These are phyloP conservation scores for Melanerpes aurifrons DNA, from an alignment of 2,113 vertebrate species.

Conservation along the genomic window DNA sequence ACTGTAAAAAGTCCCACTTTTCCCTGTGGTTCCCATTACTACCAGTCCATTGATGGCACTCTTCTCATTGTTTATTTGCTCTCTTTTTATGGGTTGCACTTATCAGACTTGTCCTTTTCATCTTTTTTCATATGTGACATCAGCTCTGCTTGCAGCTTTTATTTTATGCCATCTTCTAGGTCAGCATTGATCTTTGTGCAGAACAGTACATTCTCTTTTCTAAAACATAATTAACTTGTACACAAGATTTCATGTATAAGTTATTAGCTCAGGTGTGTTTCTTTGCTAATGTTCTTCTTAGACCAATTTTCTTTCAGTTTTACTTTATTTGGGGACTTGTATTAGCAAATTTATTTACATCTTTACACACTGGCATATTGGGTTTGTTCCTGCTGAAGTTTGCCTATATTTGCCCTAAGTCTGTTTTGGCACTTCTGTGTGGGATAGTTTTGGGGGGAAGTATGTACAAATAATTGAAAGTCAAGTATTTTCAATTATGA, in stretches of 20 bases:
- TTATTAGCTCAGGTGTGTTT: conserved; percentile 4
- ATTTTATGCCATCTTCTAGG: not conserved
- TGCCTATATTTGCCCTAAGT: not conserved
- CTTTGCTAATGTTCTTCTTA: not conserved
- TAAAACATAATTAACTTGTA: not conserved
- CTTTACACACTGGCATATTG: not conserved
- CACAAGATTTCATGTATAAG: not conserved
- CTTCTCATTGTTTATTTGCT: not conserved
- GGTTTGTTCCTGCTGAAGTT: not conserved
- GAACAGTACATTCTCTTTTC: not conserved
- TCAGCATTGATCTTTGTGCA: not conserved
- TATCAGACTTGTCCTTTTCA: not conserved
- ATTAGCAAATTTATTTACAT: not conserved
- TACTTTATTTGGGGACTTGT: not conserved
- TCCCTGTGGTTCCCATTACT: not conserved
- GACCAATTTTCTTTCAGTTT: not conserved
- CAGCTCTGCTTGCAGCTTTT: not conserved
- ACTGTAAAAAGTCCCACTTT: rapidly evolving
- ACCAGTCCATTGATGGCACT: not conserved
- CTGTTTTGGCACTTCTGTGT: not conserved
- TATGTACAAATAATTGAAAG: not conserved
- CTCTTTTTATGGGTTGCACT: not conserved
- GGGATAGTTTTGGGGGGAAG: not conserved
- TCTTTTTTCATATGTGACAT: not conserved
- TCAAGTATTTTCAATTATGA: not conserved